Evolutionary conservation across 2,888 invertebrate species (phyloP).

Genomic region (Chymomyza caudatula): DNA sequence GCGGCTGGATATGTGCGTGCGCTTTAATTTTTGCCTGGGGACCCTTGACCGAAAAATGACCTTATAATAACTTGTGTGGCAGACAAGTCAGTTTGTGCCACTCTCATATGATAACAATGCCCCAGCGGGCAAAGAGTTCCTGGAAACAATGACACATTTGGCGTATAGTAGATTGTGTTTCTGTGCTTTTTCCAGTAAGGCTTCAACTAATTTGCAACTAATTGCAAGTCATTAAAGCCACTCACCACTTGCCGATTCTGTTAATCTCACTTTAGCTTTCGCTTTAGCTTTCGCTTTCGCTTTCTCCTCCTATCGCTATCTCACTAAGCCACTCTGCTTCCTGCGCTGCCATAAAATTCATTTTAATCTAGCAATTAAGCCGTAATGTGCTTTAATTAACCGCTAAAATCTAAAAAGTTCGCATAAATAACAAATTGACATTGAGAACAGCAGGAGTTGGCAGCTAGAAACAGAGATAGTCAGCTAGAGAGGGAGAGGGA

Average conservation of each 20-base stretch:
- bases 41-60: constrained; percentile 40
- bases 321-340: neutral
- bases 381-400: constrained; percentile 69
- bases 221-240: constrained; percentile 60
- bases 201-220: constrained; percentile 64
- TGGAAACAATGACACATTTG: neutral
- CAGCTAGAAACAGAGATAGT: neutral
- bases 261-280: neutral
- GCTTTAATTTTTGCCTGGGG: constrained; percentile 24
- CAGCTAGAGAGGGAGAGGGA: constrained; percentile 1
- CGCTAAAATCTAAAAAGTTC: constrained; percentile 68
- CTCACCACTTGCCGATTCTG: neutral
- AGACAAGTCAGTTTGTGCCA: too few species aligned
- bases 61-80: constrained; percentile 36
- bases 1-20: neutral
- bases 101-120: neutral
- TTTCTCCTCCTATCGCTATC: neutral
- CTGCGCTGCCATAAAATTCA: constrained; percentile 23
- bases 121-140: neutral
- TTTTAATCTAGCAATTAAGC: constrained; percentile 66
- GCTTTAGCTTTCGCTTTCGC: neutral
- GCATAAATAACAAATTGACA: constrained; percentile 69
- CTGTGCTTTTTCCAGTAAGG: neutral
- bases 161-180: neutral
- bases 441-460: neutral